Conservation (phyloP, 2,888 invertebrate genomes). For the Drosophila longiperda region DNA sequence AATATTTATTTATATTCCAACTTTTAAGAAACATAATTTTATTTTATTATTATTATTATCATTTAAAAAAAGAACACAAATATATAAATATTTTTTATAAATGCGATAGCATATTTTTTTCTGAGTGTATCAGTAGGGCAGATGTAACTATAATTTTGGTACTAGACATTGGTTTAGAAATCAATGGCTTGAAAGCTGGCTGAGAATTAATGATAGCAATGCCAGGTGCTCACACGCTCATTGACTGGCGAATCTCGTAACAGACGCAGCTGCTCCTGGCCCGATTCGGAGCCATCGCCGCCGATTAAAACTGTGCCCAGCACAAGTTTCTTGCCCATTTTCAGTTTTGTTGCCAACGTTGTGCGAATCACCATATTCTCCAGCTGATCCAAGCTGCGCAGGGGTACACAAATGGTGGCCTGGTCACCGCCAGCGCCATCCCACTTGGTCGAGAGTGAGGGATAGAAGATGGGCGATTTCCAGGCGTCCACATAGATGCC, state of each 20-base stretch:
- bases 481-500: conserved; percentile 87
- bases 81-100: background rate
- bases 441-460: conserved; percentile 91
- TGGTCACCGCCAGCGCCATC: conserved; percentile 85
- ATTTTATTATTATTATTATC: background rate
- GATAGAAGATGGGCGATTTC: conserved; percentile 91
- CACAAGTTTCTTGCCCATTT: conserved; percentile 84
- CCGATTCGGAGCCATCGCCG: conserved; percentile 61
- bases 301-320: conserved; percentile 83
- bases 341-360: conserved; percentile 84
- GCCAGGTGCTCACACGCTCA: conserved; percentile 83
- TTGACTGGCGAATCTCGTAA: conserved; percentile 73
- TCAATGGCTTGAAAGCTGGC: conserved; percentile 28
- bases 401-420: conserved; percentile 80
- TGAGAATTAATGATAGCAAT: conserved; percentile 79
- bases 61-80: background rate
- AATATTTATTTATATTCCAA: background rate
- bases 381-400: conserved; percentile 76
- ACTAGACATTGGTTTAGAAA: conserved; percentile 21
- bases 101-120: background rate
- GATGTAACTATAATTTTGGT: conserved; percentile 16
- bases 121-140: background rate
- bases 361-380: conserved; percentile 81
- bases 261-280: conserved; percentile 80
- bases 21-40: background rate